Percentiles rank a stretch among this genome's conserved stretches.
These are phyloP conservation scores for Heliconius aoede DNA, from an alignment of 2,888 invertebrate species.

Conservation along the genomic window DNA sequence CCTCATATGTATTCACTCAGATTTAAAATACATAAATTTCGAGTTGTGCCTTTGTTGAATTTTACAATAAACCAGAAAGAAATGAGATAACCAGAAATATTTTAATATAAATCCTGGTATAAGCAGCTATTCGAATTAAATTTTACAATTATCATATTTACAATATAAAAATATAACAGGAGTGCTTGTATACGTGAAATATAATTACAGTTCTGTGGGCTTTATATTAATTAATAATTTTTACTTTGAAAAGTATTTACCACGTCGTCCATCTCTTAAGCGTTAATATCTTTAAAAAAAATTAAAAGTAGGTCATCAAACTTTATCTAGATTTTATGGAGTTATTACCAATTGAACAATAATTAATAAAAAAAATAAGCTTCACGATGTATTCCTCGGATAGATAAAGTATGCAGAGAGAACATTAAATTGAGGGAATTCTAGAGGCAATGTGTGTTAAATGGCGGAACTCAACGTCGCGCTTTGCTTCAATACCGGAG, in stretches of 20 bases:
- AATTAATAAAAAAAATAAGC: too few species aligned
- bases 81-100: too few species aligned
- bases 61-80: constrained; percentile 9
- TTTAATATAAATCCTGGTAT: constrained; percentile 4
- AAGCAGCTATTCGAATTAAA: neutral
- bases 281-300: neutral
- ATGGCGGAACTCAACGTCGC: too few species aligned
- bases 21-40: constrained; percentile 19
- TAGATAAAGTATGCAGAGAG: neutral
- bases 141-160: constrained; percentile 19
- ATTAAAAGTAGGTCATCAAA: neutral
- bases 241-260: constrained; percentile 3
- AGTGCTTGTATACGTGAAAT: constrained; percentile 20
- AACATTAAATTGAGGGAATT: too few species aligned
- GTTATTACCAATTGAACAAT: too few species aligned
- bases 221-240: constrained; percentile 24
- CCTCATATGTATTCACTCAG: constrained; percentile 30
- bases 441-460: too few species aligned
- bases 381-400: neutral
- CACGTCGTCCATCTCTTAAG: neutral
- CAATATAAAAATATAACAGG: constrained; percentile 8
- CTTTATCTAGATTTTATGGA: too few species aligned
- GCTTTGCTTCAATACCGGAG: neutral
- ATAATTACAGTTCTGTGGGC: constrained; percentile 13
- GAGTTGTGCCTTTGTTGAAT: constrained; percentile 16